These are phyloP conservation scores for Steromphala cineraria DNA, from an alignment of 2,888 invertebrate species.

Conservation along the genomic window DNA sequence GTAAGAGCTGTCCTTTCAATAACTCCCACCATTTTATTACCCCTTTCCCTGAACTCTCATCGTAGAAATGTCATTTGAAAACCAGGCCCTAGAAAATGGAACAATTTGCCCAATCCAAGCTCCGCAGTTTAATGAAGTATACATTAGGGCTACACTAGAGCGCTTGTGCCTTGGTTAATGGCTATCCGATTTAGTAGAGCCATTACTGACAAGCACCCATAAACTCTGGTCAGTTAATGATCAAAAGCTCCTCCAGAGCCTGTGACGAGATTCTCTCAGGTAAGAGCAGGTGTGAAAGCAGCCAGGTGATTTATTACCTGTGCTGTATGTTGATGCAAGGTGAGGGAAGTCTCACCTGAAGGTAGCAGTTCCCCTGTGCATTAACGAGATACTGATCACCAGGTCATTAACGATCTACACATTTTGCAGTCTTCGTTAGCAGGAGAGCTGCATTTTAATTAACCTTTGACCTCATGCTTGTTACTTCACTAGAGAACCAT, in stretches of 20 bases:
- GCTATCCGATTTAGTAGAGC: slow-evolving; percentile 2
- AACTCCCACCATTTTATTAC: neutral
- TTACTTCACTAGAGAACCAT: too few species aligned
- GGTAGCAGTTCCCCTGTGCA: neutral
- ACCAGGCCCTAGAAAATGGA: neutral
- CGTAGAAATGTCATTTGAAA: neutral
- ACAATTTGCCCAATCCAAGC: neutral
- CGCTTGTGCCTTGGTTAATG: neutral
- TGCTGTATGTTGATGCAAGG: neutral
- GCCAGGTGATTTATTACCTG: neutral
- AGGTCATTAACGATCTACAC: neutral
- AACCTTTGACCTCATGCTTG: too few species aligned
- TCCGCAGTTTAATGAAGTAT: neutral
- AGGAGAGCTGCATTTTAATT: too few species aligned
- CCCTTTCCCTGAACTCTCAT: neutral
- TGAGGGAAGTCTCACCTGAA: neutral
- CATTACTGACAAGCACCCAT: slow-evolving; percentile 10
- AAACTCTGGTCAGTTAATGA: slow-evolving; percentile 3
- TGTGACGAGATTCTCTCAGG: neutral
- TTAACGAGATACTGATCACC: neutral
- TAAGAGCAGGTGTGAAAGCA: neutral
- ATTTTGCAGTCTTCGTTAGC: too few species aligned
- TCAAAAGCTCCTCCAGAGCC: neutral
- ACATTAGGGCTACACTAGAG: neutral
- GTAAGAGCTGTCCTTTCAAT: neutral